A percentile compares a stretch with the other conserved stretches of the same genome.
Evolutionary conservation across 2,888 invertebrate genomes (phyloP).

Genomic region (Amiota communis): DNA sequence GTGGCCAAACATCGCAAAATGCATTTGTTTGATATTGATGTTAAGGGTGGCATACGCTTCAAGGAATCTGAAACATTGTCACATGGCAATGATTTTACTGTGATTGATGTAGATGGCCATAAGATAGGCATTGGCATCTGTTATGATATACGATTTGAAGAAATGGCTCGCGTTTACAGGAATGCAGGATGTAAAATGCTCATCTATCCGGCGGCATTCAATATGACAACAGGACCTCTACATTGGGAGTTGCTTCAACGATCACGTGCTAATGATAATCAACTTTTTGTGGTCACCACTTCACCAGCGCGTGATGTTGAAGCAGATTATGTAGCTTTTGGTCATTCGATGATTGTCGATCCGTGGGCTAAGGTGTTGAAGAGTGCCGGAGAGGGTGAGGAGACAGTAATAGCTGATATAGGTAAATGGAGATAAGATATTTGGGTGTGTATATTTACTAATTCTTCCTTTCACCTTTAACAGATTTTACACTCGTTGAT

Average conservation of each 20-base stretch:
- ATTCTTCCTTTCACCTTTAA: conserved; percentile 56
- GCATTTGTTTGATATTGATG: conserved; percentile 96
- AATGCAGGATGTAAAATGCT: conserved; percentile 85
- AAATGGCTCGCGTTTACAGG: conserved; percentile 85
- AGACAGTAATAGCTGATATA: conserved; percentile 80
- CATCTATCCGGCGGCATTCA: conserved; percentile 95
- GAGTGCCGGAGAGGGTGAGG: conserved; percentile 75
- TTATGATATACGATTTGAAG: conserved; percentile 94
- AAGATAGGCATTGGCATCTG: conserved; percentile 94
- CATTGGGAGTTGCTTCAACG: conserved; percentile 93
- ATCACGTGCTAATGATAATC: conserved; percentile 89
- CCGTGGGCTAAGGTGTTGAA: conserved; percentile 85
- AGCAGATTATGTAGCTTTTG: conserved; percentile 91
- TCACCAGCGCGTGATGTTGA: conserved; percentile 87
- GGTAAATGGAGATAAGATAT: conserved; percentile 74
- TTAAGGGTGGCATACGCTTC: conserved; percentile 93
- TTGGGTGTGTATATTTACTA: background rate
- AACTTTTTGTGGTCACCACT: conserved; percentile 88
- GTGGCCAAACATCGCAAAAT: conserved; percentile 90
- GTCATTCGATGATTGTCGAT: conserved; percentile 87
- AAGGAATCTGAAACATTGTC: conserved; percentile 90
- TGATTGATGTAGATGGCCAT: conserved; percentile 80
- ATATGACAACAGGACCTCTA: conserved; percentile 94
- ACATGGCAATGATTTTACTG: conserved; percentile 83
- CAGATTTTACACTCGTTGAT: conserved; percentile 82